A percentile compares a stretch with the other conserved stretches of the same genome.
Conservation (phyloP, 2,888 invertebrate genomes). For the Pterostichus madidus region DNA sequence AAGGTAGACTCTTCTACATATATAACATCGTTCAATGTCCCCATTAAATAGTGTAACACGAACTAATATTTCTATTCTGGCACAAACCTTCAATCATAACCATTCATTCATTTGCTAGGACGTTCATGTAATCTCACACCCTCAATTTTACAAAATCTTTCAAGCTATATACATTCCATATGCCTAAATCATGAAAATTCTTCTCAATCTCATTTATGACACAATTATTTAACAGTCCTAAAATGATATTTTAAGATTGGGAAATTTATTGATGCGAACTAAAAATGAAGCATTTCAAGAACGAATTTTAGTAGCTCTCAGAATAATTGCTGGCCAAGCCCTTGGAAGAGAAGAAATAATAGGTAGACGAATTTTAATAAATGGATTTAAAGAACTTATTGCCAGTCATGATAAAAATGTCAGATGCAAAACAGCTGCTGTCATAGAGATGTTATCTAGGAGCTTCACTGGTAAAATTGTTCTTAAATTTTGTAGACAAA, state of each 20-base stretch:
- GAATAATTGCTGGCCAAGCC: slow-evolving; percentile 74
- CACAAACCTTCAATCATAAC: no score
- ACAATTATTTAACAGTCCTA: background rate
- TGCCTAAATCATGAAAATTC: no score
- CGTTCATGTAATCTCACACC: no score
- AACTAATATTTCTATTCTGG: no score
- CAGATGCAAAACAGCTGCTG: slow-evolving; percentile 74
- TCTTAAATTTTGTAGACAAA: slow-evolving; percentile 73
- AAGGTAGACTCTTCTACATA: slow-evolving; percentile 71
- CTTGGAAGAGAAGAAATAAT: slow-evolving; percentile 76
- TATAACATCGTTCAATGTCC: no score
- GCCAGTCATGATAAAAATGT: slow-evolving; percentile 74
- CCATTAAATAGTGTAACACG: no score
- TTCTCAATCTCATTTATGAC: background rate
- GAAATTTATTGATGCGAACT: slow-evolving; percentile 72
- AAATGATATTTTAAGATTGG: slow-evolving; percentile 71
- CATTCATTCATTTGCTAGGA: no score
- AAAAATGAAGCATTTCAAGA: slow-evolving; percentile 75
- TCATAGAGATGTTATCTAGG: slow-evolving; percentile 75
- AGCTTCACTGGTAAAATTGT: slow-evolving; percentile 45
- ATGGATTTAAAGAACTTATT: slow-evolving; percentile 73
- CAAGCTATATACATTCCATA: no score
- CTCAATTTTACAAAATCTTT: no score
- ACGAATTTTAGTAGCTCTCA: slow-evolving; percentile 74
- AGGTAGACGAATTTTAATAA: slow-evolving; percentile 73